These are phyloP conservation scores for Medauroidea extradentata DNA, from an alignment of 1,140 invertebrate genomes.

Conservation along the genomic window DNA sequence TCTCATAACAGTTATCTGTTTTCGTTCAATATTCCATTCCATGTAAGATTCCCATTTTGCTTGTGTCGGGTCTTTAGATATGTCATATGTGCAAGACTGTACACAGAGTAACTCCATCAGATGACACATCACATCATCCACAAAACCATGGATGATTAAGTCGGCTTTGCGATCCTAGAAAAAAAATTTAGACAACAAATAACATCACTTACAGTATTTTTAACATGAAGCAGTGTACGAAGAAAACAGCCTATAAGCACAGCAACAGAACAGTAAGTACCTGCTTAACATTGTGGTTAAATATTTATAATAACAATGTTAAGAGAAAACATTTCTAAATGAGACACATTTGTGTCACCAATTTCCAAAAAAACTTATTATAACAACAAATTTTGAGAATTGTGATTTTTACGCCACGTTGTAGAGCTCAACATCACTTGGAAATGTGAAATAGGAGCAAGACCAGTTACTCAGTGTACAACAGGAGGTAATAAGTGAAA, in stretches of 20 bases:
- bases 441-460: no score
- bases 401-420: no score
- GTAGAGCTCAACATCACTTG: no score
- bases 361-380: no score
- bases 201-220: constrained; percentile 1
- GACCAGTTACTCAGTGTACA: no score
- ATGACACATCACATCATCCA: constrained; percentile 77
- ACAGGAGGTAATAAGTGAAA: no score
- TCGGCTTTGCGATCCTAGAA: constrained; percentile 87
- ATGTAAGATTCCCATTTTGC: neutral
- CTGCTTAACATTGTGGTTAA: neutral
- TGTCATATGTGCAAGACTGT: constrained; percentile 65
- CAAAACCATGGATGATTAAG: constrained; percentile 83
- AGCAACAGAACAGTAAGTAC: neutral
- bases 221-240: neutral
- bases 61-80: constrained; percentile 62
- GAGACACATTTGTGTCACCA: no score
- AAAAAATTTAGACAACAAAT: constrained; percentile 23
- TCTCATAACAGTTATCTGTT: neutral
- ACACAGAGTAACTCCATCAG: constrained; percentile 69
- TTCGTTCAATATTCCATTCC: constrained; percentile 11
- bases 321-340: no score
- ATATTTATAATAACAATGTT: constrained; percentile 12
- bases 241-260: neutral
- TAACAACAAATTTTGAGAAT: no score